Base-by-base conservation (phyloP, 2,797 vertebrate species). In the Taenioides sp. region DNA sequence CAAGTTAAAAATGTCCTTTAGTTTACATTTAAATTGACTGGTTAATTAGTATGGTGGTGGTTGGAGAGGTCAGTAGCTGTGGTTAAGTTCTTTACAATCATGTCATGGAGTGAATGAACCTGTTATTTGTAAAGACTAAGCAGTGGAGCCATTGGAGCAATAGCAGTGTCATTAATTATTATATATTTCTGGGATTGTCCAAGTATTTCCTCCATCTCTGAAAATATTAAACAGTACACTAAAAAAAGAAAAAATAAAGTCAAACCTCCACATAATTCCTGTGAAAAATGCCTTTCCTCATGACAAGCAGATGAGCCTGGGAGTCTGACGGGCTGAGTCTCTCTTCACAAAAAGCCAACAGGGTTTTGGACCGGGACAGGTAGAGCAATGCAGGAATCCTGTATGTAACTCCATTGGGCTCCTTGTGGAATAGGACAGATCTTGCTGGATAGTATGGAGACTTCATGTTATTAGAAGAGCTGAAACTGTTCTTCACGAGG, bases 341-440 rank as follows among this genome's bases (percentile, higher is more conserved):
- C 91, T 98, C 95, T 84, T 99, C 97, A 0, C 97, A 97, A 10
- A 98, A 98, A 0, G 97, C 96, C 89, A 99, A 86, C 76, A 99
- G 93, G 43, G 91, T 93, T 64, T 90, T 88, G 71, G 88, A 91
- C 0, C 87, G 89, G 11, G 93, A 86, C 81, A 98, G 82, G 52
- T 94, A 94, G 62, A 98, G 93, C 80, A 98, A 89, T 0, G 96
- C 97, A 0, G 98, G 98, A 18, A 99, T 94, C 0, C 97, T 93
- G 88, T 98, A 99, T 0, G 97, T 98, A 82, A 98, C 93, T 0
- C 96, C 98, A 0, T 85, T 96, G 4, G 93, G 76, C 73, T 97
- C 95, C 83, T 93, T 95, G 83, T 91, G 95, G 54, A 98, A 99
- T 7, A 99, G 94, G 71, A 96, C 94, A 0, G 95, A 95, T 50